A percentile compares a stretch with the other conserved stretches of the same genome.
phyloP scores from a whole-genome alignment of 2,888 invertebrate genomes.

The Spilosoma lubricipeda region DNA sequence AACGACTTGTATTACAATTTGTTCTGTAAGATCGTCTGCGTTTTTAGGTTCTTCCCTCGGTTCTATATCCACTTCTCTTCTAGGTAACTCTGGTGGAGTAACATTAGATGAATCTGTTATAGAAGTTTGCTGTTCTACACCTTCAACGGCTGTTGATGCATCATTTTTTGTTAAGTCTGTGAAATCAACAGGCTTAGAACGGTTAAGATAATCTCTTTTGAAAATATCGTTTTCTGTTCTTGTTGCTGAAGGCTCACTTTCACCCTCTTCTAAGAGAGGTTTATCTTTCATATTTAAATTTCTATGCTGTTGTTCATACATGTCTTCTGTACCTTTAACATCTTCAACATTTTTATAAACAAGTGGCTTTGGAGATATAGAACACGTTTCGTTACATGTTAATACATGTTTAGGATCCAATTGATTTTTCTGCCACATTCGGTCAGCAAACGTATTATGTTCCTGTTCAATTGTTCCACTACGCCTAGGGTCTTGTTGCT shows the following conservation, averaged over 20 bases:
- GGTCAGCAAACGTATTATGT: background rate
- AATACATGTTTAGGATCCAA: conserved; percentile 35
- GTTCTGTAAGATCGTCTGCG: background rate
- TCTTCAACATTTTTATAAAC: background rate
- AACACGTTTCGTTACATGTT: conserved; percentile 43
- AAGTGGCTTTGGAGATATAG: conserved; percentile 32
- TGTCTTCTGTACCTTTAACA: conserved; percentile 14
- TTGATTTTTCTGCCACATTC: conserved; percentile 17
- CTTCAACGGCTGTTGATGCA: background rate
- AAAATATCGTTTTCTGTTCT: background rate
- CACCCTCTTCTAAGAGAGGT: conserved; percentile 14
- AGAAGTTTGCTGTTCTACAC: background rate
- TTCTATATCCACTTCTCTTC: background rate
- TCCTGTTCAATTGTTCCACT: conserved; percentile 5
- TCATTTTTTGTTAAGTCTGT: background rate
- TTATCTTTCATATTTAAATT: background rate
- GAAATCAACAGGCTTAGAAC: background rate
- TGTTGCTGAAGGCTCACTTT: background rate
- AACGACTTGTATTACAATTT: background rate
- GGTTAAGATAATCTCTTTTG: background rate
- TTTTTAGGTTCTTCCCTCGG: background rate
- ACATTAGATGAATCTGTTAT: background rate
- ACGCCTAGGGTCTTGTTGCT: background rate
- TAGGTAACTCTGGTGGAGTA: background rate
- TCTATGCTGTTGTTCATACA: conserved; percentile 13